phyloP scores from a whole-genome alignment of 1,140 invertebrate species.

The Calosoma granatense region DNA sequence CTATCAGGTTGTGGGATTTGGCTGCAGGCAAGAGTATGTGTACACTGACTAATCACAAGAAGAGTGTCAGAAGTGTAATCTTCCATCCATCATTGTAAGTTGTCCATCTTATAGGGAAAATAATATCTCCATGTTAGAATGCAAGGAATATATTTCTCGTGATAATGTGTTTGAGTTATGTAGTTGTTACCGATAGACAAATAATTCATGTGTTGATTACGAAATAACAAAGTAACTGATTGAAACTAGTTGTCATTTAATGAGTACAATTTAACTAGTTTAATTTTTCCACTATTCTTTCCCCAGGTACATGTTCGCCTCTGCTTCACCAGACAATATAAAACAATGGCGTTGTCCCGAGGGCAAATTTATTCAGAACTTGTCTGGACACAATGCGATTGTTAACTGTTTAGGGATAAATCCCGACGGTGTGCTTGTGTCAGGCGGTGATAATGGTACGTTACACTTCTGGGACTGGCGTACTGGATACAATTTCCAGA shows the following conservation, averaged over 20 bases:
- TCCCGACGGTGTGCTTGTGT: conserved; percentile 89
- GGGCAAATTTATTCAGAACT: conserved; percentile 96
- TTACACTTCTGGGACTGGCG: conserved; percentile 99
- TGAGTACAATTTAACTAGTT: too few relatives aligned
- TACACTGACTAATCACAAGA: conserved; percentile 98
- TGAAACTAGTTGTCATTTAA: too few relatives aligned
- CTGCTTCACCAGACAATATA: conserved; percentile 96
- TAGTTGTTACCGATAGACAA: too few relatives aligned
- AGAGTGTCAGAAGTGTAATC: conserved; percentile 85
- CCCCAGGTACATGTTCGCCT: conserved; percentile 86
- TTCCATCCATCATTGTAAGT: conserved; percentile 81
- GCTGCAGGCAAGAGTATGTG: conserved; percentile 89
- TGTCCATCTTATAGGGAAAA: too few relatives aligned
- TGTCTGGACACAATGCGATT: conserved; percentile 95
- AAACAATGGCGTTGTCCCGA: conserved; percentile 99
- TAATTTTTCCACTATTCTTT: too few relatives aligned
- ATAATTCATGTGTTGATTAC: too few relatives aligned
- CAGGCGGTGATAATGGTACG: conserved; percentile 98
- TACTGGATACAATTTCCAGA: conserved; percentile 96
- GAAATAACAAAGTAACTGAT: too few relatives aligned
- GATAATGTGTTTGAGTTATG: too few relatives aligned
- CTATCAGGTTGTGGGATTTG: conserved; percentile 93
- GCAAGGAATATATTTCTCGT: too few relatives aligned
- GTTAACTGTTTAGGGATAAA: conserved; percentile 95
- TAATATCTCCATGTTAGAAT: too few relatives aligned